Conservation (phyloP, 2,797 vertebrate species). For the Acanthurus leucopareius region DNA sequence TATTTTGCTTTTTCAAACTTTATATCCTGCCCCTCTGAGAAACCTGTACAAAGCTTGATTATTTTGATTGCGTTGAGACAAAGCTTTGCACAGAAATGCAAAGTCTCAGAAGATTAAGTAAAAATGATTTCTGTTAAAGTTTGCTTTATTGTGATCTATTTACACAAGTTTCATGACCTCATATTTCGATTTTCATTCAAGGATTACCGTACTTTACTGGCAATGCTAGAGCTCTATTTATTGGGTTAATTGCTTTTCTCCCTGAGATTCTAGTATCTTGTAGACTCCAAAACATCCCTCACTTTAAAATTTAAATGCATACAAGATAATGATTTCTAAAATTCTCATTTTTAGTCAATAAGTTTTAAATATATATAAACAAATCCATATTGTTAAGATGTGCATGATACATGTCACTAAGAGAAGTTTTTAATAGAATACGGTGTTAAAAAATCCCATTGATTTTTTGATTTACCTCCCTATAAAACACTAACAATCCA, state of each 20-base stretch:
- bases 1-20: slow-evolving; percentile 38
- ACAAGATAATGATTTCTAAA: not conserved
- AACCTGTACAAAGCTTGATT: slow-evolving; percentile 23
- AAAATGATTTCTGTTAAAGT: slow-evolving; percentile 33
- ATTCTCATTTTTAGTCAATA: no score
- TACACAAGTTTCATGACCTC: not conserved
- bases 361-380: no score
- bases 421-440: not conserved
- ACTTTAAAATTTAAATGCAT: not conserved
- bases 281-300: no score
- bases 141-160: slow-evolving; percentile 23
- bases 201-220: not conserved
- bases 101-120: slow-evolving; percentile 42
- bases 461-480: not conserved
- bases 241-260: not conserved
- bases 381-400: not conserved
- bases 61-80: slow-evolving; percentile 14
- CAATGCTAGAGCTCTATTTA: not conserved
- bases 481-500: not conserved
- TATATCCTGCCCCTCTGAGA: not conserved
- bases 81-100: slow-evolving; percentile 34
- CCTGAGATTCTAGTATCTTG: not conserved
- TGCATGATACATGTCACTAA: not conserved
- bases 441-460: no score
- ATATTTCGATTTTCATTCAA: not conserved